Percentiles rank a stretch among this genome's conserved stretches.
These are phyloP conservation scores for Atlantisia rogersi DNA, from an alignment of 2,113 vertebrate genomes.

Conservation along the genomic window DNA sequence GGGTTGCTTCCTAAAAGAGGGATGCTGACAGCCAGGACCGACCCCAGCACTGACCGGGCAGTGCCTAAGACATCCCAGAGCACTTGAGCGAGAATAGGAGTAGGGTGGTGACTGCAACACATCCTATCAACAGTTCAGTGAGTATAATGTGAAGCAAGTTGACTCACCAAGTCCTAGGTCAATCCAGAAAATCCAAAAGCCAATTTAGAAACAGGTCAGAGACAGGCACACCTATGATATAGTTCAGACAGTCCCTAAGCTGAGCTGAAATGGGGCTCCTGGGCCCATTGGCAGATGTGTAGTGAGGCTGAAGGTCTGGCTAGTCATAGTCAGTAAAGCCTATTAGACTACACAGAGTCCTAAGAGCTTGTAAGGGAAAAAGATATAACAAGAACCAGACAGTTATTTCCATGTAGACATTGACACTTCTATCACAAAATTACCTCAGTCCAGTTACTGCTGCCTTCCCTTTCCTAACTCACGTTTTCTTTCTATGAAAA, in stretches of 20 bases:
- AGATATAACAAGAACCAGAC: background rate
- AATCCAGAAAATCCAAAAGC: background rate
- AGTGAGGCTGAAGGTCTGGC: background rate
- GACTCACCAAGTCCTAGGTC: background rate
- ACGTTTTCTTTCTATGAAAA: background rate
- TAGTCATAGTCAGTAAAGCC: background rate
- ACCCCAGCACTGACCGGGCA: background rate
- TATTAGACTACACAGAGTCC: accelerated
- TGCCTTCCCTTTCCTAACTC: background rate
- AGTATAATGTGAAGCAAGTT: background rate
- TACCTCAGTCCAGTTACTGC: background rate
- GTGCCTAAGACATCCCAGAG: background rate
- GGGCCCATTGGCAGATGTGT: background rate
- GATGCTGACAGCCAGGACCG: background rate
- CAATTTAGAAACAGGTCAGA: background rate
- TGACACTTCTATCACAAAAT: background rate
- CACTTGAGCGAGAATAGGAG: background rate
- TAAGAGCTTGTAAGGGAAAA: background rate
- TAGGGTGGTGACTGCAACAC: background rate
- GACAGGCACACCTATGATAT: accelerated
- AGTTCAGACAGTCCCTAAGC: background rate
- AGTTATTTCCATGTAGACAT: background rate
- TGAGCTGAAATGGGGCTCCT: background rate
- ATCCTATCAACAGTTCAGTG: background rate
- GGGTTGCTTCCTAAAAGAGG: background rate